phyloP scores from a whole-genome alignment of 2,113 vertebrate species.

The Noturus placidus region DNA sequence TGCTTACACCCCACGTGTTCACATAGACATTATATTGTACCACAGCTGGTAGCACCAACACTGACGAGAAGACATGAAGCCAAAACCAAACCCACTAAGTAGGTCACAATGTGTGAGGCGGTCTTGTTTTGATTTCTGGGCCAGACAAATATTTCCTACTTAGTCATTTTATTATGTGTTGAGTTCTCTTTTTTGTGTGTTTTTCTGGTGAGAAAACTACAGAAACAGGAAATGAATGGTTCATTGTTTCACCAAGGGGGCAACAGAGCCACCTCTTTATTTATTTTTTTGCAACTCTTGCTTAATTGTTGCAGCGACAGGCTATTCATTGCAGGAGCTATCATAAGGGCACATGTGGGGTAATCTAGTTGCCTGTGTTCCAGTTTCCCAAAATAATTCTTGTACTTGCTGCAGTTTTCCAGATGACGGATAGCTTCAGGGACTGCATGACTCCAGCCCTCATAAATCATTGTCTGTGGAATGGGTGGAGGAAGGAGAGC shows the following conservation, averaged over 20 bases:
- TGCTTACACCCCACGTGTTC: slow-evolving; percentile 62
- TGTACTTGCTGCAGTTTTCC: slow-evolving; percentile 77
- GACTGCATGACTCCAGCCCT: slow-evolving; percentile 70
- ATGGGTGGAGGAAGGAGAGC: slow-evolving; percentile 60
- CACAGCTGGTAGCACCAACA: slow-evolving; percentile 57
- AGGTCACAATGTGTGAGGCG: slow-evolving; percentile 70
- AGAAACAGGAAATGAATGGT: slow-evolving; percentile 14
- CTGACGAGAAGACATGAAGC: slow-evolving; percentile 57
- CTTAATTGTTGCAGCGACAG: slow-evolving; percentile 65
- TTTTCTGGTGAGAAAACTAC: background rate
- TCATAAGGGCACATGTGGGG: slow-evolving; percentile 64
- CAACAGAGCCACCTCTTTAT: slow-evolving; percentile 13
- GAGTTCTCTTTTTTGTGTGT: slow-evolving; percentile 2
- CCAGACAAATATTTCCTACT: slow-evolving; percentile 64
- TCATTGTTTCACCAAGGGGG: slow-evolving; percentile 9
- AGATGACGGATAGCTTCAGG: slow-evolving; percentile 77
- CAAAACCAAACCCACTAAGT: slow-evolving; percentile 68
- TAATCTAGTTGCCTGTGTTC: slow-evolving; percentile 74
- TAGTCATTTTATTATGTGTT: slow-evolving; percentile 39
- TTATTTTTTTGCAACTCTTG: slow-evolving; percentile 57
- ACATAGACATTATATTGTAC: slow-evolving; percentile 58
- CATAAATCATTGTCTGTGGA: slow-evolving; percentile 77
- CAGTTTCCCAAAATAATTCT: slow-evolving; percentile 79
- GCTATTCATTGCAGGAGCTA: slow-evolving; percentile 65
- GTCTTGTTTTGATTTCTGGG: slow-evolving; percentile 69